Conservation (phyloP, 2,113 vertebrate genomes). For the Lutjanus erythropterus region DNA sequence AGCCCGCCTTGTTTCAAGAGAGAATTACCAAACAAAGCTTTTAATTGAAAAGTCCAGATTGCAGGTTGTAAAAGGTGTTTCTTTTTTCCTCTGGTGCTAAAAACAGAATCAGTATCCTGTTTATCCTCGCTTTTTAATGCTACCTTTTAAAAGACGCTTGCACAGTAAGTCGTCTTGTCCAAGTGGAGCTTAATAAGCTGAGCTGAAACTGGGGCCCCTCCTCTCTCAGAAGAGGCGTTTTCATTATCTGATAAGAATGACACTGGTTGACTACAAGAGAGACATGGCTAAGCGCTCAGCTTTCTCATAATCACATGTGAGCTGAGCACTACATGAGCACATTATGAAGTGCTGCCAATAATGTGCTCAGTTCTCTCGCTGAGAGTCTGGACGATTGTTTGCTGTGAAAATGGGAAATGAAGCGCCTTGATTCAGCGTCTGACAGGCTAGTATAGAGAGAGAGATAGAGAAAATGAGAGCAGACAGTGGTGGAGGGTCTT, state of each 20-base stretch:
- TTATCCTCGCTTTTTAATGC: constrained; percentile 31
- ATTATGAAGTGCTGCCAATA: not conserved
- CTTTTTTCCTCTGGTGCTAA: not conserved
- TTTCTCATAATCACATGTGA: constrained; percentile 34
- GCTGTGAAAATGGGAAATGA: constrained; percentile 46
- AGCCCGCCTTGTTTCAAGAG: not conserved
- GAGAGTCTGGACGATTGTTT: constrained; percentile 38
- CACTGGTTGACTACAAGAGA: not conserved
- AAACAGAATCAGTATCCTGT: constrained; percentile 6
- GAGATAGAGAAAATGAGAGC: constrained; percentile 38
- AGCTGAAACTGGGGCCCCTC: constrained; percentile 29
- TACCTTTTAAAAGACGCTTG: constrained; percentile 18
- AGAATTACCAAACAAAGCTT: constrained; percentile 17
- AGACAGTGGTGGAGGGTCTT: constrained; percentile 47
- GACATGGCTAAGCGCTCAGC: constrained; percentile 1
- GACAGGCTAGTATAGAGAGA: not conserved
- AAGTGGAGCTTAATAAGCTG: constrained; percentile 22
- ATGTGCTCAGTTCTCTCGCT: constrained; percentile 35
- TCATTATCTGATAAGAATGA: constrained; percentile 59
- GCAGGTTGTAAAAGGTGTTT: not conserved
- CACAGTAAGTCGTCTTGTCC: constrained; percentile 14
- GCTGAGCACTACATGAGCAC: too few relatives aligned
- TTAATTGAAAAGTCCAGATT: constrained; percentile 2
- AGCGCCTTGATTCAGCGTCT: constrained; percentile 31
- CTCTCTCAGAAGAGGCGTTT: constrained; percentile 25